Conservation (phyloP, 2,888 invertebrate species). For the Oeneis ivallda region DNA sequence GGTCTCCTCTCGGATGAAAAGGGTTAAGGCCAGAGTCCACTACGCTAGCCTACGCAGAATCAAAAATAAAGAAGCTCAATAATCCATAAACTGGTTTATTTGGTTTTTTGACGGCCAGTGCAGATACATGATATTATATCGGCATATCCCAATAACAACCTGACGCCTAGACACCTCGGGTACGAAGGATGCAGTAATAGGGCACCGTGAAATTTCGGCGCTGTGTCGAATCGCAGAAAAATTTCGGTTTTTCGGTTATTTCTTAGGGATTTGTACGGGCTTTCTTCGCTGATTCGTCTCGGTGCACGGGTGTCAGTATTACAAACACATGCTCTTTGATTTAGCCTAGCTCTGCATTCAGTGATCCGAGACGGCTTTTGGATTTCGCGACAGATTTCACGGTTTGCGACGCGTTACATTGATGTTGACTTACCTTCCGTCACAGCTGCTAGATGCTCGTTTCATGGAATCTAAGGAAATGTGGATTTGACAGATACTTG, state of each 20-base stretch:
- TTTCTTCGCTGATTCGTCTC: conserved; percentile 78
- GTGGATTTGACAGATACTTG: conserved; percentile 14
- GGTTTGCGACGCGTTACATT: conserved; percentile 76
- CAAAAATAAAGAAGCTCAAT: too few relatives aligned
- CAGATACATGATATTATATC: too few relatives aligned
- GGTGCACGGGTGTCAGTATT: conserved; percentile 78
- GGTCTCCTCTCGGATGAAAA: too few relatives aligned
- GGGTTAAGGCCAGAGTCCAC: too few relatives aligned
- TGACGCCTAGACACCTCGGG: neutral
- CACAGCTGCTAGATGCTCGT: conserved; percentile 75
- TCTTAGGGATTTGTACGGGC: conserved; percentile 81
- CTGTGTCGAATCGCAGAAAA: conserved; percentile 80
- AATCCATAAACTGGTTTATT: neutral
- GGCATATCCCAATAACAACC: neutral
- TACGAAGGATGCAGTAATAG: conserved; percentile 58
- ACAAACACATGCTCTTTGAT: conserved; percentile 79
- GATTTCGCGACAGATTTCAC: conserved; percentile 78
- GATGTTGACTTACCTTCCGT: conserved; percentile 81
- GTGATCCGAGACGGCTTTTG: conserved; percentile 70
- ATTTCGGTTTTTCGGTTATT: conserved; percentile 83
- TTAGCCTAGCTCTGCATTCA: conserved; percentile 62
- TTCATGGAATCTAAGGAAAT: conserved; percentile 43
- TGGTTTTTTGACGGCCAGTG: too few relatives aligned
- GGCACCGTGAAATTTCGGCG: conserved; percentile 73
- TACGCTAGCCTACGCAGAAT: too few relatives aligned